Conservation (phyloP, 2,888 invertebrate genomes). For the Ditula angustiorana region DNA sequence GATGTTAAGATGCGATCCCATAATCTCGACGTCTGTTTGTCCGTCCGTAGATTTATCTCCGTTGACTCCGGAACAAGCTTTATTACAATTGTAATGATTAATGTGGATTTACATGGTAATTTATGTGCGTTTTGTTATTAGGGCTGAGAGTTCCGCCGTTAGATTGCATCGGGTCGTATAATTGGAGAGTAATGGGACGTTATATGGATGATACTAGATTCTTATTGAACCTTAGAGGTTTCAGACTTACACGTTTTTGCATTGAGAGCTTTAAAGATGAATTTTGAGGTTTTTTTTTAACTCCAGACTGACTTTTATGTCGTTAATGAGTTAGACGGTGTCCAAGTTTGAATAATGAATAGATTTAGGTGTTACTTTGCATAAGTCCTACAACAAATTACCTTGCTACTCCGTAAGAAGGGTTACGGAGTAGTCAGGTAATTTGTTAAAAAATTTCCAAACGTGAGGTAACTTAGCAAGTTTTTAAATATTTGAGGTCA, state of each 20-base stretch:
- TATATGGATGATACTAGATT: neutral
- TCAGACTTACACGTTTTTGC: neutral
- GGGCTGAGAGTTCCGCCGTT: constrained; percentile 8
- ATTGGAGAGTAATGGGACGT: neutral
- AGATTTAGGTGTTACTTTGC: too few species aligned
- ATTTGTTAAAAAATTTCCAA: too few species aligned
- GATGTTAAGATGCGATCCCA: constrained; percentile 57
- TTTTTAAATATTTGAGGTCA: too few species aligned
- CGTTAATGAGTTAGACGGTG: too few species aligned
- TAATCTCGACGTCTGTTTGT: constrained; percentile 55
- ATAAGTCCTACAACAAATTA: too few species aligned
- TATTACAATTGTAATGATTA: constrained; percentile 39
- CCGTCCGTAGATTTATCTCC: constrained; percentile 46
- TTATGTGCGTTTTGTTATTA: constrained; percentile 30
- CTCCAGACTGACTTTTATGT: too few species aligned
- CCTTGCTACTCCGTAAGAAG: too few species aligned
- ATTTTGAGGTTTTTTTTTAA: too few species aligned
- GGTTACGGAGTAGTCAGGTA: too few species aligned
- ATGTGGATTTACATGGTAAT: constrained; percentile 34
- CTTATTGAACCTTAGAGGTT: neutral
- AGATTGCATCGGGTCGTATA: neutral
- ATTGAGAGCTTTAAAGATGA: too few species aligned
- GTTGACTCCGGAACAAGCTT: constrained; percentile 21
- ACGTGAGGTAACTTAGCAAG: too few species aligned
- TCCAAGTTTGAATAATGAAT: too few species aligned